A percentile compares a stretch with the other conserved stretches of the same genome.
phyloP scores from a whole-genome alignment of 1,140 invertebrate genomes.

The Drosophila sp. region DNA sequence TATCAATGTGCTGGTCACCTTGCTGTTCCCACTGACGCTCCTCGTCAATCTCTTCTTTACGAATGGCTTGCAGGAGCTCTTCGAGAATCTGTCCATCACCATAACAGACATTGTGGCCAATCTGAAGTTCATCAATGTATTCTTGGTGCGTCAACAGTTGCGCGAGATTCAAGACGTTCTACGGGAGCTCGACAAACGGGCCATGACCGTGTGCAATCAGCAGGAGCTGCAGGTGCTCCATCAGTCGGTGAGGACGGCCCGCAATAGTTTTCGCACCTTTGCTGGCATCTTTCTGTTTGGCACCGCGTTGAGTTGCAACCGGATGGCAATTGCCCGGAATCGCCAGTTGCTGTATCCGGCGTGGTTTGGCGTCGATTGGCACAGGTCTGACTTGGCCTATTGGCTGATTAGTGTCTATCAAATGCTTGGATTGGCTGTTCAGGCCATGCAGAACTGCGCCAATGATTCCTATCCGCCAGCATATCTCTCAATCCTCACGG shows the following conservation, averaged over 20 bases:
- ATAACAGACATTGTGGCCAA: conserved; percentile 72
- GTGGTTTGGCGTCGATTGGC: conserved; percentile 74
- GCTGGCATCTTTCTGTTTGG: conserved; percentile 65
- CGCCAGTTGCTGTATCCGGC: conserved; percentile 68
- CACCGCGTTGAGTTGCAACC: conserved; percentile 61
- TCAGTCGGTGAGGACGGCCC: conserved; percentile 37
- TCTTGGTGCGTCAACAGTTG: conserved; percentile 56
- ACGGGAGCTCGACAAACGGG: conserved; percentile 48
- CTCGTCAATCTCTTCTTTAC: conserved; percentile 60
- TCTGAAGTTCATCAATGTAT: conserved; percentile 76
- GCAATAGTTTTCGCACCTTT: conserved; percentile 56
- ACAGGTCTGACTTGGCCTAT: conserved; percentile 34
- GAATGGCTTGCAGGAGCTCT: conserved; percentile 56
- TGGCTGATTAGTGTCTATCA: conserved; percentile 56
- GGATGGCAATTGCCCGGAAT: conserved; percentile 42
- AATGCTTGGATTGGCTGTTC: conserved; percentile 61
- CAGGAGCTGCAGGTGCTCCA: conserved; percentile 48
- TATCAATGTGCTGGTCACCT: conserved; percentile 63
- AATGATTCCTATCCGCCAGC: conserved; percentile 78
- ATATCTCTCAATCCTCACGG: conserved; percentile 66
- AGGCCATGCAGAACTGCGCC: conserved; percentile 71
- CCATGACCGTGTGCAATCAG: background rate
- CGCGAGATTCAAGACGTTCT: conserved; percentile 47
- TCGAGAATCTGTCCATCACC: conserved; percentile 76
- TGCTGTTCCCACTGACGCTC: conserved; percentile 70